A percentile compares a stretch with the other conserved stretches of the same genome.
phyloP scores from a whole-genome alignment of 2,113 vertebrate genomes.

The Dascyllus trimaculatus region DNA sequence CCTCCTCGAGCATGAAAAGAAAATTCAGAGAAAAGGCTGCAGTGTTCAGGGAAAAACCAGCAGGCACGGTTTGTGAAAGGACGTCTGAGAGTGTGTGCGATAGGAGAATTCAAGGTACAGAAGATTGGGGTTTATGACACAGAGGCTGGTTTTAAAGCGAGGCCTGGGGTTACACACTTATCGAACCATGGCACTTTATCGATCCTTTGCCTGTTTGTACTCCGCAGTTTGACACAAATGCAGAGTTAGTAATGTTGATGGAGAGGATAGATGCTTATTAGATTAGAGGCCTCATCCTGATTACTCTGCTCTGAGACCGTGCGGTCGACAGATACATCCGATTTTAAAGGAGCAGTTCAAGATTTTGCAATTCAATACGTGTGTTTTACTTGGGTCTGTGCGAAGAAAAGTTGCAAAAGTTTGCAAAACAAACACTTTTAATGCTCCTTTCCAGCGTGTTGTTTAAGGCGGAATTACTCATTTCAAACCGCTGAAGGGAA shows the following conservation, averaged over 20 bases:
- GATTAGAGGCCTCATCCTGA: conserved; percentile 43
- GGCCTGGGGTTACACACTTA: conserved; percentile 65
- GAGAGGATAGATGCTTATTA: conserved; percentile 54
- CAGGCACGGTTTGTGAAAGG: conserved; percentile 9
- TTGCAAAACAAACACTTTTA: too few species aligned
- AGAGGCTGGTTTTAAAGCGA: conserved; percentile 53
- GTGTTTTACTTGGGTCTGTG: neutral
- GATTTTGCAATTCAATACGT: too few species aligned
- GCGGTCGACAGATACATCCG: conserved; percentile 19
- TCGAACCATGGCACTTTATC: conserved; percentile 61
- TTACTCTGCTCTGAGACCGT: conserved; percentile 18
- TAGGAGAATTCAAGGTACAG: conserved; percentile 50
- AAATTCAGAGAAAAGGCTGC: neutral
- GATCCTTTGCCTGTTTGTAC: conserved; percentile 58
- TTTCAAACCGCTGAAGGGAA: neutral
- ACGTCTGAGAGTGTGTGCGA: conserved; percentile 18
- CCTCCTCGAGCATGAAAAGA: neutral
- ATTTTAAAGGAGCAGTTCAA: too few species aligned
- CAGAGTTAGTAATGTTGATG: conserved; percentile 60
- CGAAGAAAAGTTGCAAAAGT: neutral
- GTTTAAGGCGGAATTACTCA: neutral
- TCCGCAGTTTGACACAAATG: conserved; percentile 63
- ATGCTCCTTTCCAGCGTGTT: too few species aligned
- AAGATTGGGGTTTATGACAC: conserved; percentile 58
- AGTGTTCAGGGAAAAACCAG: conserved; percentile 4